A percentile compares a stretch with the other conserved stretches of the same genome.
These are phyloP conservation scores for Crotalus viridis DNA, from an alignment of 2,113 vertebrate genomes.

Conservation along the genomic window DNA sequence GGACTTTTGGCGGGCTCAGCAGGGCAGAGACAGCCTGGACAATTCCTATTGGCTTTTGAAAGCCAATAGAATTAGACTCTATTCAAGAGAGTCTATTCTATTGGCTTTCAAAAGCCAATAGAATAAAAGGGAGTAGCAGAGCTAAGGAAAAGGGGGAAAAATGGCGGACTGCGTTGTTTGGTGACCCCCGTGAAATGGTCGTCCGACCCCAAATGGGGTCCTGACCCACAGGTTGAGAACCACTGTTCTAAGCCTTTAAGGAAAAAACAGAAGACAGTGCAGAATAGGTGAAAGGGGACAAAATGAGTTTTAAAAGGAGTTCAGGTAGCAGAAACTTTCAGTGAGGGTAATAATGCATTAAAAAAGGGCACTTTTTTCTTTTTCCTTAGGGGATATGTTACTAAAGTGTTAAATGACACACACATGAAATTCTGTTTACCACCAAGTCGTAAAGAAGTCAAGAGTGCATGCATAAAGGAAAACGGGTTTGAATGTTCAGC, in stretches of 20 bases:
- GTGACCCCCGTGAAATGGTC: too few species aligned
- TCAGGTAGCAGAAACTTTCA: not conserved
- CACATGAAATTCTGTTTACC: constrained; percentile 79
- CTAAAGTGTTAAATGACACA: constrained; percentile 68
- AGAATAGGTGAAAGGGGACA: not conserved
- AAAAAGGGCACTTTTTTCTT: not conserved
- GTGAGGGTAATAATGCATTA: not conserved
- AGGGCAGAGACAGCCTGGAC: too few species aligned
- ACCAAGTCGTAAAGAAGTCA: constrained; percentile 74
- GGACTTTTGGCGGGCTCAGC: too few species aligned
- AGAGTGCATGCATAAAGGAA: constrained; percentile 74
- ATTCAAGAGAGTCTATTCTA: too few species aligned
- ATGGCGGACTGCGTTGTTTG: too few species aligned
- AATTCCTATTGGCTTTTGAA: too few species aligned
- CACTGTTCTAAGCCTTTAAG: not conserved
- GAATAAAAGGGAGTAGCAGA: too few species aligned
- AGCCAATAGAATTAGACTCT: too few species aligned
- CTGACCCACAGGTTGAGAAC: too few species aligned
- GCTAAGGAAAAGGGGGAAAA: too few species aligned
- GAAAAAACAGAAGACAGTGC: not conserved
- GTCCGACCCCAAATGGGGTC: too few species aligned
- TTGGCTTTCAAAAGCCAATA: too few species aligned
- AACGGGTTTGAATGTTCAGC: constrained; percentile 64
- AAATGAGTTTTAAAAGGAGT: not conserved
- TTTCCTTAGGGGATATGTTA: constrained; percentile 70